A percentile compares a stretch with the other conserved stretches of the same genome.
phyloP scores from a whole-genome alignment of 2,113 vertebrate species.

The Channa argus region DNA sequence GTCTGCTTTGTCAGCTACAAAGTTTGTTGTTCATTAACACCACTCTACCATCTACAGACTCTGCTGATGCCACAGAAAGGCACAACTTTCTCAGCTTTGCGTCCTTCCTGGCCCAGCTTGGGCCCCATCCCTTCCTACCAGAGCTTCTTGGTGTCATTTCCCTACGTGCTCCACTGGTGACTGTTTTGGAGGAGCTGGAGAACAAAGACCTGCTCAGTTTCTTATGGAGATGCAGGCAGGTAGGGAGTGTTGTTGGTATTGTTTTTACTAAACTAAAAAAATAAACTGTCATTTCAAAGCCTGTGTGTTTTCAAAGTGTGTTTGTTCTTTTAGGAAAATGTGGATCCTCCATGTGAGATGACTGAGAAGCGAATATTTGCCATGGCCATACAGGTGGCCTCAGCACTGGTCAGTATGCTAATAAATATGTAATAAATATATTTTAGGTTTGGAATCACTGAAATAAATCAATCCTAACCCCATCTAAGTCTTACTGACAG shows the following conservation, averaged over 20 bases:
- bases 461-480: too few species aligned
- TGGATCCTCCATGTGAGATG: constrained; percentile 75
- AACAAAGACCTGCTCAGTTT: constrained; percentile 83
- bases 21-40: neutral
- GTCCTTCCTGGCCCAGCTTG: constrained; percentile 83
- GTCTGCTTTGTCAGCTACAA: neutral
- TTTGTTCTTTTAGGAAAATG: constrained; percentile 65
- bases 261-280: neutral
- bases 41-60: constrained; percentile 61
- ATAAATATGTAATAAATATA: neutral
- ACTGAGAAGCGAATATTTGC: constrained; percentile 81
- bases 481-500: too few species aligned
- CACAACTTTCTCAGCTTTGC: constrained; percentile 83
- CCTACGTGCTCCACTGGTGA: constrained; percentile 81
- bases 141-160: constrained; percentile 84
- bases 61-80: constrained; percentile 76
- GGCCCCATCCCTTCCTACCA: constrained; percentile 84
- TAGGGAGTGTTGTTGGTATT: constrained; percentile 8
- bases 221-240: constrained; percentile 84
- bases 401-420: constrained; percentile 80
- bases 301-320: neutral
- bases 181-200: constrained; percentile 83
- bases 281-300: neutral
- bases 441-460: too few species aligned
- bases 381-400: constrained; percentile 82